Base-by-base conservation (phyloP, 2,888 invertebrate species). In the Vannuccia rotundouncinata region DNA sequence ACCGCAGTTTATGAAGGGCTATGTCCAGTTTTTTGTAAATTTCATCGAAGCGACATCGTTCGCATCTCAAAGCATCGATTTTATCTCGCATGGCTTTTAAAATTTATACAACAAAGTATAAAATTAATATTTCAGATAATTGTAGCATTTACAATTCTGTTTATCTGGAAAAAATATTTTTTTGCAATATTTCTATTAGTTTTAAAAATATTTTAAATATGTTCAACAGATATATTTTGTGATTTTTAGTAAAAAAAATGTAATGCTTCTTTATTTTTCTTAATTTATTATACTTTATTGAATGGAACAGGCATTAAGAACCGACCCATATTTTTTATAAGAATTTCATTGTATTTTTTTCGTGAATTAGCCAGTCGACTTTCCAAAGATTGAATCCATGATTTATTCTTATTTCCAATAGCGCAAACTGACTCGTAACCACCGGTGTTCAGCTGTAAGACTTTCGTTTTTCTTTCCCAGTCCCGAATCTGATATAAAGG, bases 21-120 rank as follows among this genome's bases (percentile, higher is more conserved):
- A 29, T 66, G 73, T 79, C 79, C 29, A 79, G 31, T 74, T 79
- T 79, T 30, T 79, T 79, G 27, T 79, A 79, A 22, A 79, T 79
- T 22, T 66, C 10, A 31, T 79, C 79, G 29, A 79, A 79, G 29
- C 79, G 27, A 1, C 66, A 60, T 29, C 79, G 1, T 75, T 79
- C 60, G 73, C 60, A 73, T 1, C 79, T 17, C n/a, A 79, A 25
- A 29, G 29, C 27, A 31, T 79, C 79, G 45, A 79, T 79, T 78
- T 79, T 92, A 28, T 92, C 91, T 31, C 95, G 91, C 87, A 95
- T 94, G 82, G 92, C 91, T 0, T 95, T 87, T 83, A 94, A 90
- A 82, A 92, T 91, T 85, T 95, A n/a, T n/a, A n/a, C n/a, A n/a
- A 93, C 77, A 75, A 5, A 13, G n/a, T n/a, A n/a, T n/a, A n/a